These are phyloP conservation scores for Sebastes ruberrimus DNA, from an alignment of 2,797 vertebrate genomes.

Conservation along the genomic window DNA sequence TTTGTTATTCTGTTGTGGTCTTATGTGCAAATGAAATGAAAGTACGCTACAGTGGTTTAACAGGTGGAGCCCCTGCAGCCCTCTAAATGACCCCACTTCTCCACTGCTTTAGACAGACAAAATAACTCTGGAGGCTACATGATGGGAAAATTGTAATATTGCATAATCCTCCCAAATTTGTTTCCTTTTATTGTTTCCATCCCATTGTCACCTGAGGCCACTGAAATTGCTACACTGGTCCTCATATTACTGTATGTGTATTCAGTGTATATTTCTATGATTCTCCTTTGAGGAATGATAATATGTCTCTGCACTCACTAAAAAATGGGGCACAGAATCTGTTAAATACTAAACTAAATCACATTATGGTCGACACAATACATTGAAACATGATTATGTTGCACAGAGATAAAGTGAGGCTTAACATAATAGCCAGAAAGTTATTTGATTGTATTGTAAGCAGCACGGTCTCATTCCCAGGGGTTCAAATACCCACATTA, in stretches of 20 bases:
- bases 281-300: neutral
- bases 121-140: conserved; percentile 6
- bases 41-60: conserved; percentile 45
- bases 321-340: neutral
- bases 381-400: neutral
- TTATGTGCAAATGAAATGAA: conserved; percentile 44
- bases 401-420: neutral
- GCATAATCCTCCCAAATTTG: conserved; percentile 26
- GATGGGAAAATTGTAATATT: conserved; percentile 8
- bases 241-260: neutral
- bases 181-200: conserved; percentile 8
- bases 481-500: neutral
- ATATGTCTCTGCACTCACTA: neutral
- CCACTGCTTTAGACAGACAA: neutral
- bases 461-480: neutral
- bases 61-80: conserved; percentile 40
- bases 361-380: neutral
- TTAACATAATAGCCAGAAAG: neutral
- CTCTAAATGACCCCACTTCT: conserved; percentile 27
- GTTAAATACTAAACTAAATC: neutral
- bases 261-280: neutral
- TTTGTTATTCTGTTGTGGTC: conserved; percentile 27
- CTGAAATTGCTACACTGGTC: neutral
- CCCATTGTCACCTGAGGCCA: neutral
- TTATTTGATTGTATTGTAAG: neutral